Evolutionary conservation across 2,113 vertebrate species (phyloP).

Genomic region (Anguilla rostrata): DNA sequence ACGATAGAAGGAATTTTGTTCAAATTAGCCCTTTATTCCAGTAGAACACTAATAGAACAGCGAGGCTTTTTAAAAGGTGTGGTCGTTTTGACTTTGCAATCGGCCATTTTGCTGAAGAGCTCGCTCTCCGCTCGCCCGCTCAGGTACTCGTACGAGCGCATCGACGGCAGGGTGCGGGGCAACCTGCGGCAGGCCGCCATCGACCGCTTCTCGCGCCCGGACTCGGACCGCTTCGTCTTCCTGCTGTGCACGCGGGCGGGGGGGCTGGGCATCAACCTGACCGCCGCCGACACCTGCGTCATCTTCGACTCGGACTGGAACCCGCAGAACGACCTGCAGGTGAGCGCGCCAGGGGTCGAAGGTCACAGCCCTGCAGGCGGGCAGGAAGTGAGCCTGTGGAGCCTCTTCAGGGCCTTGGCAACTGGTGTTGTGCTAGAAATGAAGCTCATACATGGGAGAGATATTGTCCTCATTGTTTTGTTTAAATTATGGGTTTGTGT

Average conservation of each 20-base stretch:
- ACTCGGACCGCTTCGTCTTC: conserved; percentile 97
- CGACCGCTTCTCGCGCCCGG: conserved; percentile 95
- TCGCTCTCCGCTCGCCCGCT: not conserved
- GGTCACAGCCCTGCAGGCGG: no score
- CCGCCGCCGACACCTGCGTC: conserved; percentile 97
- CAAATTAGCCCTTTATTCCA: not conserved
- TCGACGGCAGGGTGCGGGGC: conserved; percentile 93
- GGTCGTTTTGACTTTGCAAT: no score
- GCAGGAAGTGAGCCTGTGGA: no score
- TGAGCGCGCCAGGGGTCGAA: conserved; percentile 52
- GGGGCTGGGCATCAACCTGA: conserved; percentile 97
- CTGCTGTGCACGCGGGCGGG: conserved; percentile 95
- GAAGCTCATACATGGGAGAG: no score
- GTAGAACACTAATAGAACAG: not conserved
- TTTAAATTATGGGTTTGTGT: no score
- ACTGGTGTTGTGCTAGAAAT: no score
- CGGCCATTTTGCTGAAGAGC: no score
- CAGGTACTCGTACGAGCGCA: conserved; percentile 95
- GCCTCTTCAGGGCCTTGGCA: no score
- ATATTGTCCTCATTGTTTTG: no score
- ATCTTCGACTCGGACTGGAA: conserved; percentile 99
- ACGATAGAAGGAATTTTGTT: not conserved
- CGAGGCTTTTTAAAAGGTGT: not conserved
- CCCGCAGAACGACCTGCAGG: conserved; percentile 98
- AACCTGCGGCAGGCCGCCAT: conserved; percentile 98